phyloP scores from a whole-genome alignment of 2,113 vertebrate genomes.

The Astatoreochromis straeleni region DNA sequence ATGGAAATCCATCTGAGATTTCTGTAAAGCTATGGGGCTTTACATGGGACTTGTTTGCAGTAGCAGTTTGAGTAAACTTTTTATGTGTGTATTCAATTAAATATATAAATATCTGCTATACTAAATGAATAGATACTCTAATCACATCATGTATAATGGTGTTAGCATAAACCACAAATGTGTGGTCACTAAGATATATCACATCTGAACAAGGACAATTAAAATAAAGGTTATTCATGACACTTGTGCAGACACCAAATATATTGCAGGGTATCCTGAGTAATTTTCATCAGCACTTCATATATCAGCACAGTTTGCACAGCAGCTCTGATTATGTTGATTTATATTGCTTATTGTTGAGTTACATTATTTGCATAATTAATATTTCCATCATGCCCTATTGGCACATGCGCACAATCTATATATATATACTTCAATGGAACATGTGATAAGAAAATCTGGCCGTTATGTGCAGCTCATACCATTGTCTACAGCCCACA shows the following conservation, averaged over 20 bases:
- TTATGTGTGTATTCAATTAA: background rate
- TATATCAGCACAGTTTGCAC: background rate
- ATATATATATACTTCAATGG: background rate
- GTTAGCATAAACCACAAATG: background rate
- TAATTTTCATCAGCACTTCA: background rate
- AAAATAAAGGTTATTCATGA: background rate
- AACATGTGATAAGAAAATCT: background rate
- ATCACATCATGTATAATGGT: background rate
- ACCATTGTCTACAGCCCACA: slow-evolving; percentile 99
- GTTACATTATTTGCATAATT: background rate
- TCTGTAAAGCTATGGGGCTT: no score
- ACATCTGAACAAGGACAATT: background rate
- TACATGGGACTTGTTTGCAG: background rate
- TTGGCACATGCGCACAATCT: background rate
- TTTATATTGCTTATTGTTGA: background rate
- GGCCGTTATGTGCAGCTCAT: slow-evolving; percentile 9
- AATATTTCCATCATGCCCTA: background rate
- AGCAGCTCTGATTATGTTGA: background rate
- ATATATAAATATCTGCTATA: background rate
- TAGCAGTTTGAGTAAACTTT: background rate
- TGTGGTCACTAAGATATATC: background rate
- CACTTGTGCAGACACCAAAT: background rate
- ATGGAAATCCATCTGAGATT: background rate
- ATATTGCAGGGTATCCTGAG: background rate
- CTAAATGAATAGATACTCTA: background rate